Evolutionary conservation across 2,113 vertebrate species (phyloP).

Genomic region (Tychaedon coryphoeus): DNA sequence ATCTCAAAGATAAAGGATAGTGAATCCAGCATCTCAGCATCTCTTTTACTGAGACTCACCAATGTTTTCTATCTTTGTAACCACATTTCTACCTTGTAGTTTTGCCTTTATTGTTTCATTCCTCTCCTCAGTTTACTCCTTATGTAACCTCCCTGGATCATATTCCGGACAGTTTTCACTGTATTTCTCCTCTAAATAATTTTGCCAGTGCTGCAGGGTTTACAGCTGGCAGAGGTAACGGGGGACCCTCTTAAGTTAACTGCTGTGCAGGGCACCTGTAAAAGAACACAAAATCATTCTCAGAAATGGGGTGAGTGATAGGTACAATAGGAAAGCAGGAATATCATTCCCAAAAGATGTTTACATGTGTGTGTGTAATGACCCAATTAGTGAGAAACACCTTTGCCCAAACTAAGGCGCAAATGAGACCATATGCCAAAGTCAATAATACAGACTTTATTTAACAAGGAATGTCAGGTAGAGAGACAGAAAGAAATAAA

Average conservation of each 20-base stretch:
- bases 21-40: neutral
- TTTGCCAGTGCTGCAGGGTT: neutral
- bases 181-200: neutral
- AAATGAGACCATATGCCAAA: neutral
- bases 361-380: neutral
- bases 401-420: neutral
- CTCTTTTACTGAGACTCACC: neutral
- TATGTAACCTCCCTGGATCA: neutral
- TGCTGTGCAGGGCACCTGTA: neutral
- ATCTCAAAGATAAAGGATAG: neutral
- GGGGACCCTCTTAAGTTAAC: rapidly evolving
- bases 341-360: rapidly evolving
- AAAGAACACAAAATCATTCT: neutral
- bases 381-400: neutral
- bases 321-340: neutral
- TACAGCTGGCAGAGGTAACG: neutral
- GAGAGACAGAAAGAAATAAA: neutral
- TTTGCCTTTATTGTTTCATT: neutral
- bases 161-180: neutral
- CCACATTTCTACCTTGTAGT: neutral
- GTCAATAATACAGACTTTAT: neutral
- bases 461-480: neutral
- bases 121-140: neutral
- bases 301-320: neutral
- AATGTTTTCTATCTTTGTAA: neutral